phyloP scores from a whole-genome alignment of 1,140 invertebrate species.

The Drosophila arizonae region DNA sequence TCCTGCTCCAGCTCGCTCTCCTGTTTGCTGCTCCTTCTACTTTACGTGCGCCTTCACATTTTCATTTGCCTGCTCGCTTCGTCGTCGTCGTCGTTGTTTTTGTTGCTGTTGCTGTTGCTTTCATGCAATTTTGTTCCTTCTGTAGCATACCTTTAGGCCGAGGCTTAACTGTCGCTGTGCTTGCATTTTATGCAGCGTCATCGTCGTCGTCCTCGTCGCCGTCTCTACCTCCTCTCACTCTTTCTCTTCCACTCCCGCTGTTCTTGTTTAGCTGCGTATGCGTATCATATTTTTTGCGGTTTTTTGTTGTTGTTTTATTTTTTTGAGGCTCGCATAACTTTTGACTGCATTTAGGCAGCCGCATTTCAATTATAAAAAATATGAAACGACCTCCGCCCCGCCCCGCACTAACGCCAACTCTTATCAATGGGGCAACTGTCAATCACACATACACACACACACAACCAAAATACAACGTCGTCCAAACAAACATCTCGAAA shows the following conservation, averaged over 20 bases:
- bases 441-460: constrained; percentile 51
- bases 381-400: constrained; percentile 9
- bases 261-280: constrained; percentile 53
- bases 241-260: constrained; percentile 15
- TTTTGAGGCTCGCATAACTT: constrained; percentile 65
- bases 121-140: constrained; percentile 62
- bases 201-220: constrained; percentile 6
- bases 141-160: constrained; percentile 71
- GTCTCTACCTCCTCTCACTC: constrained; percentile 1
- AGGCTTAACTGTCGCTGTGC: constrained; percentile 57
- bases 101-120: constrained; percentile 34
- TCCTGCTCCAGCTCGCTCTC: neutral
- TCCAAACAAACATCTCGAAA: constrained; percentile 63
- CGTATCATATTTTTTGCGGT: constrained; percentile 53
- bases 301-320: constrained; percentile 41
- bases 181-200: constrained; percentile 60
- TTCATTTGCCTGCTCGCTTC: constrained; percentile 7
- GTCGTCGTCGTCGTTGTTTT: neutral
- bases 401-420: constrained; percentile 2
- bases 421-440: constrained; percentile 68
- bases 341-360: constrained; percentile 64
- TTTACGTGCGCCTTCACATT: neutral
- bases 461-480: constrained; percentile 36
- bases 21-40: neutral
- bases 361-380: constrained; percentile 53